A percentile compares a stretch with the other conserved stretches of the same genome.
Conservation (phyloP, 2,113 vertebrate species). For the Eurypyga helias region DNA sequence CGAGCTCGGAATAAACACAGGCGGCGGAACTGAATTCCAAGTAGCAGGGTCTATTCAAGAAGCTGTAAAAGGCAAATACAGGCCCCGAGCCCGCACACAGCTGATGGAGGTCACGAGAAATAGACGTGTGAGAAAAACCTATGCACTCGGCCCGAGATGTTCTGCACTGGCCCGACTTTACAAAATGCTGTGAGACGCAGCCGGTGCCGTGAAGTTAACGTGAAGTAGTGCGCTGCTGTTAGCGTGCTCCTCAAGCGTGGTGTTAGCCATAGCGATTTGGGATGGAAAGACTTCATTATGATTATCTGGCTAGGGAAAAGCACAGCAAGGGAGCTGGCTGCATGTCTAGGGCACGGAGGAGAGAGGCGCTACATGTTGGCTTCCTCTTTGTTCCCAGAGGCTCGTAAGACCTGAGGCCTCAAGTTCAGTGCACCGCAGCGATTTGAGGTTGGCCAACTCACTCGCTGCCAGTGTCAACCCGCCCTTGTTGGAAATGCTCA, state of each 20-base stretch:
- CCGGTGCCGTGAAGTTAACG: background rate
- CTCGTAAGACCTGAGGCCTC: background rate
- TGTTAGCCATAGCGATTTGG: too few relatives aligned
- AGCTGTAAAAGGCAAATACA: background rate
- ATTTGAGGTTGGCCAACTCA: too few relatives aligned
- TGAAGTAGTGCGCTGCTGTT: too few relatives aligned
- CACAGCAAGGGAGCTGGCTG: too few relatives aligned
- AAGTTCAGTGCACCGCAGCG: background rate
- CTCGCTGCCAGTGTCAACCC: background rate
- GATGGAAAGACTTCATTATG: background rate
- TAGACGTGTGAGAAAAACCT: background rate
- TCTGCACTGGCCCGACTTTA: background rate
- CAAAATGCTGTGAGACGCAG: background rate
- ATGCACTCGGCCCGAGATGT: background rate
- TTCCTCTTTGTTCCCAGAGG: background rate
- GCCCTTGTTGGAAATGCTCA: background rate
- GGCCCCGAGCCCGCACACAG: background rate
- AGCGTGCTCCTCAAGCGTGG: too few relatives aligned
- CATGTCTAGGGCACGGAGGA: too few relatives aligned
- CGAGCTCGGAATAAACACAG: background rate
- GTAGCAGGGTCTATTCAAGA: too few relatives aligned
- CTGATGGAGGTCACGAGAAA: background rate
- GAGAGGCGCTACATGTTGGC: background rate
- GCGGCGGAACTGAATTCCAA: background rate
- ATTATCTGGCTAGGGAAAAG: background rate